phyloP scores from a whole-genome alignment of 1,140 invertebrate genomes.

The Cotesia vestalis region DNA sequence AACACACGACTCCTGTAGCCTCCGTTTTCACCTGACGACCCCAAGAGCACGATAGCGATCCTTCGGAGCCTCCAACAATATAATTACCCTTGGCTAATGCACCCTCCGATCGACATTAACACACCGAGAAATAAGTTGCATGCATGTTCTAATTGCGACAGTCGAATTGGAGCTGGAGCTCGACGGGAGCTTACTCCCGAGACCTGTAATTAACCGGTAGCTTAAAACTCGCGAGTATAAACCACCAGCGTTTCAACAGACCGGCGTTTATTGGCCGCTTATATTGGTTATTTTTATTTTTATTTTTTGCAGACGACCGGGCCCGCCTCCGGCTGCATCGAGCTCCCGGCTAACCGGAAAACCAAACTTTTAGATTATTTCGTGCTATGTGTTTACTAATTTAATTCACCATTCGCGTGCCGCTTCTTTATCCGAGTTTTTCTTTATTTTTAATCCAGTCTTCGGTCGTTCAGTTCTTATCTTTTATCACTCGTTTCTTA shows the following conservation, averaged over 20 bases:
- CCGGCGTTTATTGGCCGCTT: constrained; percentile 62
- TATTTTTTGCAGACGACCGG: constrained; percentile 37
- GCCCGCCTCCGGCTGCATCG: constrained; percentile 44
- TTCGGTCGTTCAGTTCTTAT: neutral
- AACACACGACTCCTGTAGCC: constrained; percentile 59
- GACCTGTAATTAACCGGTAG: constrained; percentile 67
- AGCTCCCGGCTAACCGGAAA: constrained; percentile 46
- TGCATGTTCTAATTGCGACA: no score
- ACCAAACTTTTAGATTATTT: constrained; percentile 47
- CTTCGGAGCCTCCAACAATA: no score
- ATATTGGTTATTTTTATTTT: constrained; percentile 59
- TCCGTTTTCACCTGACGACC: constrained; percentile 49
- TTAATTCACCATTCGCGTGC: constrained; percentile 17
- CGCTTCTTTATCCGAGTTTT: constrained; percentile 4
- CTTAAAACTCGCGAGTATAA: constrained; percentile 56
- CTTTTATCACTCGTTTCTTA: neutral
- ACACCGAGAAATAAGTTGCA: no score
- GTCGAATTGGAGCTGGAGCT: no score
- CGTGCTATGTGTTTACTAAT: neutral
- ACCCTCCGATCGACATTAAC: no score
- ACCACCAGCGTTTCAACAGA: constrained; percentile 47
- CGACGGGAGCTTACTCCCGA: constrained; percentile 31
- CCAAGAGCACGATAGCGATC: no score
- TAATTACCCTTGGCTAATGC: no score
- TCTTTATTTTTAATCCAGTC: neutral